Conservation (phyloP, 2,888 invertebrate genomes). For the Resseliella maxima region DNA sequence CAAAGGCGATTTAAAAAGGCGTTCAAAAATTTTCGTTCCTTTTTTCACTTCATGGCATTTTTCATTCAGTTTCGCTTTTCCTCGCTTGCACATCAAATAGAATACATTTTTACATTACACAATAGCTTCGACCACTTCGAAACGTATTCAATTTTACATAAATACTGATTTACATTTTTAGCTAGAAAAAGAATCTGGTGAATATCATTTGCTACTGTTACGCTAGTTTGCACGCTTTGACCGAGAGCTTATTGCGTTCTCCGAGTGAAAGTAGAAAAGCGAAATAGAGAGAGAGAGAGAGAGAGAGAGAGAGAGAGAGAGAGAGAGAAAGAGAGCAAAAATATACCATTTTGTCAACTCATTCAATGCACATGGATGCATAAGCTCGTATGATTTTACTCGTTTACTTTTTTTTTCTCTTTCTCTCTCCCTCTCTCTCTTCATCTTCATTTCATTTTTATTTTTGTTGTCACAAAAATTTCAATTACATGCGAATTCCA, state of each 20-base stretch:
- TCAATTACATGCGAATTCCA: constrained; percentile 47
- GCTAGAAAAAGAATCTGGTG: neutral
- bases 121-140: neutral
- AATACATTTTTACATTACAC: neutral
- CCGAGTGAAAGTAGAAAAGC: neutral
- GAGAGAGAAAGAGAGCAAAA: neutral
- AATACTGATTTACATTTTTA: constrained; percentile 10
- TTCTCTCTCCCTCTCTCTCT: too few relatives aligned
- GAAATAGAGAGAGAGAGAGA: too few relatives aligned
- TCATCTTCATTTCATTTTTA: neutral
- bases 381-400: neutral
- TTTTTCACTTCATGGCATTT: neutral
- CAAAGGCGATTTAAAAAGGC: constrained; percentile 23
- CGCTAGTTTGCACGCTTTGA: neutral
- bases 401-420: neutral
- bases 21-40: neutral
- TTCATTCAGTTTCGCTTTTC: neutral
- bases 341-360: constrained; percentile 24
- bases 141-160: constrained; percentile 12
- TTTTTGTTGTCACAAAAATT: neutral
- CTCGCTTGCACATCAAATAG: neutral
- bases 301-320: neutral
- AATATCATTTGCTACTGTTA: neutral
- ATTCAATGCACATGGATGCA: constrained; percentile 1
- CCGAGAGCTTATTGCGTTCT: neutral